Evolutionary conservation across 2,888 invertebrate genomes (phyloP).

Genomic region (Eurois occulta): DNA sequence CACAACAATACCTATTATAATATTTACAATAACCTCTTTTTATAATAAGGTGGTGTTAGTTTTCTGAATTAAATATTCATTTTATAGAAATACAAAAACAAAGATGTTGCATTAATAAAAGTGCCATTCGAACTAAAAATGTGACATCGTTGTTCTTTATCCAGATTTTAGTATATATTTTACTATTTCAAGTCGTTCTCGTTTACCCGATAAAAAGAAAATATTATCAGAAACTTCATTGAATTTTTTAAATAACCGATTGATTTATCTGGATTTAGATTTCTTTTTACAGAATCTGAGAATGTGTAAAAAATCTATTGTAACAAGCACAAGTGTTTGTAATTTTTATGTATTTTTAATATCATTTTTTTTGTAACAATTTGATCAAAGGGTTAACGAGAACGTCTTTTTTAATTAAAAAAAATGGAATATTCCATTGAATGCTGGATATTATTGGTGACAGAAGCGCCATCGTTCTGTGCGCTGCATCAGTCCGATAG

Average conservation of each 20-base stretch:
- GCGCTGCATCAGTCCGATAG: conserved; percentile 87
- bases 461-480: conserved; percentile 87
- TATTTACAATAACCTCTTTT: conserved; percentile 35
- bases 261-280: not conserved
- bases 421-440: not conserved
- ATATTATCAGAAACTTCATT: not conserved
- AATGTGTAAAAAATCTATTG: not conserved
- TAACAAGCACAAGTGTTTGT: not conserved
- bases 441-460: conserved; percentile 65
- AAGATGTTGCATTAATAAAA: not conserved
- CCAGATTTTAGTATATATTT: not conserved
- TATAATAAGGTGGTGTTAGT: not conserved
- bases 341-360: not conserved
- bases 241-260: not conserved
- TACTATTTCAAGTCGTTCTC: conserved; percentile 19
- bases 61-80: not conserved
- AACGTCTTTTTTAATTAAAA: not conserved
- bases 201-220: not conserved
- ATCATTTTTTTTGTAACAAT: not conserved
- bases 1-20: conserved; percentile 17
- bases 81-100: not conserved
- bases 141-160: conserved; percentile 12
- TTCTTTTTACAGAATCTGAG: not conserved
- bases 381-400: not conserved
- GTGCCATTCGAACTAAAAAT: not conserved